Conservation (phyloP, 2,888 invertebrate species). For the Drosophila austrosaltans region DNA sequence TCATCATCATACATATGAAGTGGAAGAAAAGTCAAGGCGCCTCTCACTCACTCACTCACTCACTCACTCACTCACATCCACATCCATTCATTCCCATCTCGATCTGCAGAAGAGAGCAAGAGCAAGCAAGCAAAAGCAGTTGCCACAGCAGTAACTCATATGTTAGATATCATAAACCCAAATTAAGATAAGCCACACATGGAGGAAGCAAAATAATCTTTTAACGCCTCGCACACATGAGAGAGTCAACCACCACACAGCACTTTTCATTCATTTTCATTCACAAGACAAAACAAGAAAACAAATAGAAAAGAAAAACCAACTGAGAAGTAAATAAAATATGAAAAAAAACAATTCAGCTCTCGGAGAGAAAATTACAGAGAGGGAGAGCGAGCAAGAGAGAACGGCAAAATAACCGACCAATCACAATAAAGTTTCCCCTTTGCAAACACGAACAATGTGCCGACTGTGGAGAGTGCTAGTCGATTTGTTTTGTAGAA, state of each 20-base stretch:
- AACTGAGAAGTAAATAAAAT: conserved; percentile 9
- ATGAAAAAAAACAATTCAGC: conserved; percentile 16
- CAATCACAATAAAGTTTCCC: conserved; percentile 50
- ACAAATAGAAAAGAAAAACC: conserved; percentile 10
- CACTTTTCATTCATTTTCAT: conserved; percentile 60
- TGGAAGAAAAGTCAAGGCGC: conserved; percentile 46
- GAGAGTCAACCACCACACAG: conserved; percentile 13
- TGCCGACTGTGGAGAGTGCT: conserved; percentile 31
- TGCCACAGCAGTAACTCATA: conserved; percentile 32
- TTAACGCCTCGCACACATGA: conserved; percentile 16
- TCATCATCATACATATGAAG: conserved; percentile 20
- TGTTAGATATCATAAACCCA: conserved; percentile 67
- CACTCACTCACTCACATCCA: conserved; percentile 20
- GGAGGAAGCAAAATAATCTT: conserved; percentile 28
- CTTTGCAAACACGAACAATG: conserved; percentile 30
- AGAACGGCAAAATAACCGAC: conserved; percentile 48
- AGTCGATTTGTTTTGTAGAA: conserved; percentile 17
- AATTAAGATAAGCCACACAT: conserved; percentile 72
- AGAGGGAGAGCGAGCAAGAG: conserved; percentile 23
- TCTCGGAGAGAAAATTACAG: conserved; percentile 1
- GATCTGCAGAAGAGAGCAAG: conserved; percentile 16
- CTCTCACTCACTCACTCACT: conserved; percentile 15
- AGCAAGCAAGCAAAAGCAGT: conserved; percentile 17
- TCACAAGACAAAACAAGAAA: conserved; percentile 61
- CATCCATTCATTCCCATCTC: conserved; percentile 30